Base-by-base conservation (phyloP, 2,797 vertebrate species). In the Chanos chanos region DNA sequence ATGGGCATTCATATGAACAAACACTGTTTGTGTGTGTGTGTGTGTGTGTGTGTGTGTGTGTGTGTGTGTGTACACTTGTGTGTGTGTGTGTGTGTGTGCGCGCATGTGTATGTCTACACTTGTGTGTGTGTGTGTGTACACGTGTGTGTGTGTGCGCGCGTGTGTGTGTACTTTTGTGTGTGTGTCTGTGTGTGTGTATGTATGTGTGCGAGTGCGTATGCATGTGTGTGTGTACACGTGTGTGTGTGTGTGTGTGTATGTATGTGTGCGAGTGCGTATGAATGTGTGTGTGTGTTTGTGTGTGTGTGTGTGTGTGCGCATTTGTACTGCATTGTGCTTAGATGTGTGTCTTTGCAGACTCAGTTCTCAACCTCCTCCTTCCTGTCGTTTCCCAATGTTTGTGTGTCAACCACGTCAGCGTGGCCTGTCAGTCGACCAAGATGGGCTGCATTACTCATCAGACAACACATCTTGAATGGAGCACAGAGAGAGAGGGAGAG, bases 371-470 rank as follows among this genome's bases (percentile, higher is more conserved):
- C 33, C 43, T 50, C 66, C 45, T 62, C 66, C 50, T 63, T 52
- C 54, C 50, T 54, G 22, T 36, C 59, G 76, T 77, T 74, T 64
- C 44, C 75, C 68, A 72, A 57, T 74, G 28, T 52, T 79, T 85
- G 81, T 80, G 79, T 54, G 68, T 45, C 8, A 25, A 77, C 83
- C 82, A 83, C 78, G 70, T 80, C 64, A 73, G 72, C 78, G 78
- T 64, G 67, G 70, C 58, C 65, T 62, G 69, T 71, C 72, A 77
- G 62, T 70, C 73, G 61, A 41, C 16, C 33, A 75, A 77, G 72
- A 64, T 52, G 62, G 67, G 79, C 55, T 73, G 78, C 53, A 79
- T 70, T 83, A 71, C 71, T 83, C 51, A 68, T 64, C 37, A 77
- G 68, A 77, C 70, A 65, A 62, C 76, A 54, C 70, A 74, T 85